These are phyloP conservation scores for Perdix hodgsoniae DNA, from an alignment of 2,797 vertebrate species.

Conservation along the genomic window DNA sequence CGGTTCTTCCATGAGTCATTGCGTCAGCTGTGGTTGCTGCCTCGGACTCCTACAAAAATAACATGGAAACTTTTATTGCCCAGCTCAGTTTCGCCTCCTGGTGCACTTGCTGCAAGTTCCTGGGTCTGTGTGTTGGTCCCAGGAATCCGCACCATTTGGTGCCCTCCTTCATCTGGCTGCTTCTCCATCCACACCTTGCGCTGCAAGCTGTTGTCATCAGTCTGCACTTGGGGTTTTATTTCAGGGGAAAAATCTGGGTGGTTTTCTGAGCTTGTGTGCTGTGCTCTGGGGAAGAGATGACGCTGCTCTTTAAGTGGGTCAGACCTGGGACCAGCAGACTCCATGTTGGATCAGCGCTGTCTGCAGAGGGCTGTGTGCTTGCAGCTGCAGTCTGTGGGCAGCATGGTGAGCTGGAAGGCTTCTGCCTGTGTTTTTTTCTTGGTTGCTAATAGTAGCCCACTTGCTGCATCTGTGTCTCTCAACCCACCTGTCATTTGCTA, in stretches of 20 bases:
- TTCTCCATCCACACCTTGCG: neutral
- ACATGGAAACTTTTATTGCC: neutral
- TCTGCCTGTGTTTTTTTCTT: neutral
- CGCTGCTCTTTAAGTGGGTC: neutral
- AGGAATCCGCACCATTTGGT: accelerated
- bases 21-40: constrained; percentile 63
- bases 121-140: neutral
- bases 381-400: constrained; percentile 1
- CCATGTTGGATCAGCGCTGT: neutral
- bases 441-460: neutral
- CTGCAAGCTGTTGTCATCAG: neutral
- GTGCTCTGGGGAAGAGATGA: neutral
- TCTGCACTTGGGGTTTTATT: neutral
- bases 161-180: neutral
- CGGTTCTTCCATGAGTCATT: constrained; percentile 67
- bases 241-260: neutral
- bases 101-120: neutral
- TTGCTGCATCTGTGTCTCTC: constrained; percentile 19
- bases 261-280: neutral
- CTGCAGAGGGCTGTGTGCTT: neutral
- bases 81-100: constrained; percentile 2
- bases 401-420: neutral
- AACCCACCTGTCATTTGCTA: neutral
- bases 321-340: neutral
- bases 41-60: constrained; percentile 55